A percentile compares a stretch with the other conserved stretches of the same genome.
Conservation (phyloP, 2,113 vertebrate species). For the Sakesphorus luctuosus region DNA sequence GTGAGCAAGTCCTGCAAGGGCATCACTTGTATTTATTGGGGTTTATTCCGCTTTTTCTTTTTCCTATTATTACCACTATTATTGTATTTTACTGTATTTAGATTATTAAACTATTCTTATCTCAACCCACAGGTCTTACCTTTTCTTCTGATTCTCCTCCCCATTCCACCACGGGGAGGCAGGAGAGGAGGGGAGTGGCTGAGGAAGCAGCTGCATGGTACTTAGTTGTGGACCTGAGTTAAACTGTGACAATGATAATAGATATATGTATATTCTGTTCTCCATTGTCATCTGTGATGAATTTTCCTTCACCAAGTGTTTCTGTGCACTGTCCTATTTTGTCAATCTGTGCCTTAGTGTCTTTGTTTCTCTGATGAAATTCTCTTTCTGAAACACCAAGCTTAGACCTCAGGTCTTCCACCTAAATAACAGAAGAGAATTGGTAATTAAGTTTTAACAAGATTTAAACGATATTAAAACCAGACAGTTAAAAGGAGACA, state of each 20-base stretch:
- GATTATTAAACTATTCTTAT: background rate
- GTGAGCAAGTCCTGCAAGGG: too few relatives aligned
- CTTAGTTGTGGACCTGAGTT: background rate
- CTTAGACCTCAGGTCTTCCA: slow-evolving; percentile 89
- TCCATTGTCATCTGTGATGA: slow-evolving; percentile 68
- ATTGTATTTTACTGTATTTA: background rate
- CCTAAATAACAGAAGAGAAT: slow-evolving; percentile 81
- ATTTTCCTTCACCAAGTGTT: slow-evolving; percentile 75
- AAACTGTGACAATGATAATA: background rate
- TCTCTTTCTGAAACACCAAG: slow-evolving; percentile 85
- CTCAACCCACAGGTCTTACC: background rate
- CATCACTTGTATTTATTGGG: background rate
- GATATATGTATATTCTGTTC: slow-evolving; percentile 62
- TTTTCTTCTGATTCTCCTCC: background rate
- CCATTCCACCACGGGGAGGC: accelerated
- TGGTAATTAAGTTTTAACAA: slow-evolving; percentile 86
- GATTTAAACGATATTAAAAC: slow-evolving; percentile 86
- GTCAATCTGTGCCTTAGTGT: slow-evolving; percentile 74
- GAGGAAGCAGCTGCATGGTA: background rate
- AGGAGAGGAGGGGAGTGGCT: background rate
- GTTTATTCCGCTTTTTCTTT: background rate
- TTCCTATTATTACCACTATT: background rate
- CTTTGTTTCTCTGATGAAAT: slow-evolving; percentile 86
- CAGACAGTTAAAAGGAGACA: slow-evolving; percentile 82
- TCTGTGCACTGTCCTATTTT: slow-evolving; percentile 78